Base-by-base conservation (phyloP, 2,888 invertebrate species). In the Cosmopolites sordidus region DNA sequence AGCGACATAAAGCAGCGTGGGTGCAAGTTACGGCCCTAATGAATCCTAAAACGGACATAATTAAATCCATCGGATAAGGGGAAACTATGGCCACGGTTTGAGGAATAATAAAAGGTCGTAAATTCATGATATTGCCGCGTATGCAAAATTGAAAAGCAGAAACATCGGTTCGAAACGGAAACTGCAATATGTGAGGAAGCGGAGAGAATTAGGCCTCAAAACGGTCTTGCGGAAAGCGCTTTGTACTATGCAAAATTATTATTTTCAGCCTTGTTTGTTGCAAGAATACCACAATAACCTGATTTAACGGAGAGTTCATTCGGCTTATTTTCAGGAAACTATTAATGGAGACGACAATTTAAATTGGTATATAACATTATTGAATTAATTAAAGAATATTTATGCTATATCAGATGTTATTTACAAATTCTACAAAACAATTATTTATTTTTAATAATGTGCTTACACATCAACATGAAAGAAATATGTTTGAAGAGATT, bases 141-240 rank as follows among this genome's bases (percentile, higher is more conserved):
- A 51, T 45, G 51, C 51, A 51, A 51, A 45, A 51, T 51, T 44
- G 45, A 51, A 45, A 51, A 40, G 17, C 17, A 40, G 8, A 16
- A 40, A 40, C 40, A 16, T 16, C 17, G 40, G 40, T 14, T 14
- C 9, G 15, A 40, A 40, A 40, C 17, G 40, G 40, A 16, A 40
- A 40, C 17, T 15, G 40, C 40, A 40, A 40, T 40, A 40, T 40
- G 51, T 45, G 45, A 45, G 51, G 33, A 33, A 33, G 33, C 33
- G 33, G 33, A 33, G 12, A 33, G 33, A 33, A 33, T 33, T 12
- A 22, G 33, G 33, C 11, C 33, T 33, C 12, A 12, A 4, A 33
- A 33, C n/a, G 33, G 33, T 33, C n/a, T 33, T 11, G 33, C 33
- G 12, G 33, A 33, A 33, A 12, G 33, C 33, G 33, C 33, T 33